phyloP scores from a whole-genome alignment of 2,113 vertebrate genomes.

The Willisornis vidua region DNA sequence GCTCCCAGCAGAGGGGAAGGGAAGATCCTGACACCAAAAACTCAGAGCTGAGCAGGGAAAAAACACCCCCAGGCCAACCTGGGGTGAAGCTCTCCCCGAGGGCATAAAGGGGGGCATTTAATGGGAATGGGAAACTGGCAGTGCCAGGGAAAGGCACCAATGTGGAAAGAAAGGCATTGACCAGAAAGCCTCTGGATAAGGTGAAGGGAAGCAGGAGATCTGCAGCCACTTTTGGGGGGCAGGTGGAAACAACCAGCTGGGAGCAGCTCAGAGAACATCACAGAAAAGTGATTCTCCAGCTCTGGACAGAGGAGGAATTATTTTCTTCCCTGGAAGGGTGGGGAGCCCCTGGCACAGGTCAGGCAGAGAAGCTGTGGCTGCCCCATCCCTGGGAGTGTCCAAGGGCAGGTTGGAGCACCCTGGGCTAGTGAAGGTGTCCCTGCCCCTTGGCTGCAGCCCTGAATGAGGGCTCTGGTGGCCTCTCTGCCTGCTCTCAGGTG shows the following conservation, averaged over 20 bases:
- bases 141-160: background rate
- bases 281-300: background rate
- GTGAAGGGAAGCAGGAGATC: background rate
- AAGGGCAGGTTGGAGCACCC: background rate
- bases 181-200: background rate
- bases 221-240: background rate
- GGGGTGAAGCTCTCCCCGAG: background rate
- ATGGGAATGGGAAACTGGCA: background rate
- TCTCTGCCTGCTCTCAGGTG: background rate
- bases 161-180: background rate
- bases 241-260: background rate
- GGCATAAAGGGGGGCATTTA: background rate
- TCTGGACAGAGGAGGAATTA: accelerated
- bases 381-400: background rate
- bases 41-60: background rate
- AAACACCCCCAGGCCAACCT: background rate
- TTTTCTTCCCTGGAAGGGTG: background rate
- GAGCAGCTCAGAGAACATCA: background rate
- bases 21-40: background rate
- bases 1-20: background rate
- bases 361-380: background rate
- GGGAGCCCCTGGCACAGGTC: background rate
- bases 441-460: background rate
- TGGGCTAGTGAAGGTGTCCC: background rate
- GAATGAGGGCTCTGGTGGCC: accelerated